Evolutionary conservation across 2,797 vertebrate species (phyloP), one percentile per base, ranked within the genome.

Genomic region (Sparus aurata): DNA sequence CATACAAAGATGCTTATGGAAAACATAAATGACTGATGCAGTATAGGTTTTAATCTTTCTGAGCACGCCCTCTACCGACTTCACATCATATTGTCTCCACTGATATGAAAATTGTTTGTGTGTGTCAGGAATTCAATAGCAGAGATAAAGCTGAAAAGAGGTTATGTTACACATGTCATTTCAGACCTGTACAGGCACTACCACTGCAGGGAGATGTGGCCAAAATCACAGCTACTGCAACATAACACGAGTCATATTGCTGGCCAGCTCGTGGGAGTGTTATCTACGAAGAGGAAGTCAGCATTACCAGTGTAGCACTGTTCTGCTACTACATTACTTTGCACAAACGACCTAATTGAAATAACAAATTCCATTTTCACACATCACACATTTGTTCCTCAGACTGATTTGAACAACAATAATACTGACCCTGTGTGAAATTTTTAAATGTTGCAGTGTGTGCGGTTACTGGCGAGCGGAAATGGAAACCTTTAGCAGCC

Each of bases 1-100:
- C n/a, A 53, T 20, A 72, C 34, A 34, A 34, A 34, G 34, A 9
- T 34, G 34, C 34, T 34, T 9, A 34, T 9, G 8, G 34, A 34
- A 34, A 34, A 34, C 34, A 60, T 54, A 25, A 77, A 69, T 47
- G 25, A 61, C 10, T 30, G 23, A 25, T 54, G 61, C 18, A 76
- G 62, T 66, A 20, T 15, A 76, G 16, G 57, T 72, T 73, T 52
- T 52, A 47, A 60, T 27, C 59, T 52, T 58, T 41, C 12, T 54
- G 34, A 30, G 3, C 52, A 71, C 66, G 54, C n/a, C 15, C 22
- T 30, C 7, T 34, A 34, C 34, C 7, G 34, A 34, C 34, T 8
- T 34, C 34, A 34, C 34, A 34, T 22, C 34, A 9, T 22, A 11
- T 53, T 60, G 18, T 57, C 65, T 13, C n/a, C n/a, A 60, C 23